phyloP scores from a whole-genome alignment of 2,113 vertebrate genomes.

The Petrocephalus zakoni region DNA sequence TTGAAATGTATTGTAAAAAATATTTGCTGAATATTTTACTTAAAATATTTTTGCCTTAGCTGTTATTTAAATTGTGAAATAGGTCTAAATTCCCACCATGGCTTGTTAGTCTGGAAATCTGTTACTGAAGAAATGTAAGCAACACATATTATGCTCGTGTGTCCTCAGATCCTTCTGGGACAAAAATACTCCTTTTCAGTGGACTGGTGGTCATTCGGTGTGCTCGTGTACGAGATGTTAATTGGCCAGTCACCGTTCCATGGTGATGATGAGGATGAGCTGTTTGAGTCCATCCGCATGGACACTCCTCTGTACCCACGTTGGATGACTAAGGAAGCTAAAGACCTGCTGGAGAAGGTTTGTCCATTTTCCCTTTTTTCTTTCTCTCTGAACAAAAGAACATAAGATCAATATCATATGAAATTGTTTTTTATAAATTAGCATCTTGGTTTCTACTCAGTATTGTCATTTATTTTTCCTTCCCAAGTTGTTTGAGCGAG shows the following conservation, averaged over 20 bases:
- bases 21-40: not conserved
- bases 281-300: slow-evolving; percentile 94
- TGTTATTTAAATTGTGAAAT: not conserved
- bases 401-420: not conserved
- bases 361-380: slow-evolving; percentile 9
- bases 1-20: not conserved
- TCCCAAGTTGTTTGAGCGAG: slow-evolving; percentile 86
- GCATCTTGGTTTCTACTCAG: not conserved
- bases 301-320: slow-evolving; percentile 92
- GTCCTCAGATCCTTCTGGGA: slow-evolving; percentile 82
- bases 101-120: not conserved
- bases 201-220: slow-evolving; percentile 98
- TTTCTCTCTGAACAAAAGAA: not conserved
- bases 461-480: not conserved
- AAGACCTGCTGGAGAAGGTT: slow-evolving; percentile 89
- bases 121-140: not conserved
- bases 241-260: slow-evolving; percentile 97
- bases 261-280: slow-evolving; percentile 91
- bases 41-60: not conserved
- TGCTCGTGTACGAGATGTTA: slow-evolving; percentile 94
- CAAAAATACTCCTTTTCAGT: slow-evolving; percentile 90
- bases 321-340: slow-evolving; percentile 93
- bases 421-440: not conserved
- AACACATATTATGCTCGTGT: not conserved
- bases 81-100: not conserved